These are phyloP conservation scores for Oxystoma pomonae DNA, from an alignment of 2,888 invertebrate species.

Conservation along the genomic window DNA sequence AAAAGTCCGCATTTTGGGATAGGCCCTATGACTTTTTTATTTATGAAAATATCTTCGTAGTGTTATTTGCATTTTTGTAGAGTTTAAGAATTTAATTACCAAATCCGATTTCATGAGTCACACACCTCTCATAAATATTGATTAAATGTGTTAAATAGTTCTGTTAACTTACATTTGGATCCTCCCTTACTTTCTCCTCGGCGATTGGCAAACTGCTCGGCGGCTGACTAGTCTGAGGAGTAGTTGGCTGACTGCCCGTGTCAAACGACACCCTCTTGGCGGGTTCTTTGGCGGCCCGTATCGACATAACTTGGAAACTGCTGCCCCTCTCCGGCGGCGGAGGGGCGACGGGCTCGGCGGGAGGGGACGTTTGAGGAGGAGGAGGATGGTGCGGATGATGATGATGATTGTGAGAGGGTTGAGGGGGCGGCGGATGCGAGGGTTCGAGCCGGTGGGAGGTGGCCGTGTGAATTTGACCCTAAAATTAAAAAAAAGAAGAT, in stretches of 20 bases:
- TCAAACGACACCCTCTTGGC: conserved; percentile 47
- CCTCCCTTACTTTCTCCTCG: conserved; percentile 59
- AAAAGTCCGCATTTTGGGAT: no score
- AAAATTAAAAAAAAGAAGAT: no score
- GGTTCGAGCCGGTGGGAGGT: neutral
- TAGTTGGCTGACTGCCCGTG: conserved; percentile 37
- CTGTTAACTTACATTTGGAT: conserved; percentile 72
- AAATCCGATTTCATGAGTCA: no score
- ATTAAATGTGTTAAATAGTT: no score
- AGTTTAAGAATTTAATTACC: no score
- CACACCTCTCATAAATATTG: no score
- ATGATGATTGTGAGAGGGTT: conserved; percentile 1
- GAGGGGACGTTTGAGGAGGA: neutral
- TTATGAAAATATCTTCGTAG: no score
- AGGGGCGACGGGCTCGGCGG: conserved; percentile 51
- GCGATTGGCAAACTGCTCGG: conserved; percentile 48
- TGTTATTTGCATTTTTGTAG: no score
- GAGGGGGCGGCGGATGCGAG: conserved; percentile 31
- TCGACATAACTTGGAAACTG: conserved; percentile 82
- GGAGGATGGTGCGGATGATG: neutral
- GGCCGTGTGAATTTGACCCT: neutral
- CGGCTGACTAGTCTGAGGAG: conserved; percentile 21
- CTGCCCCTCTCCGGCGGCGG: conserved; percentile 86
- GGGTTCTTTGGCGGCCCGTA: conserved; percentile 44
- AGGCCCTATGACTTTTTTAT: no score